Percentiles rank a stretch among this genome's conserved stretches.
Evolutionary conservation across 2,888 invertebrate species (phyloP).

Genomic region (Nyleta sp.): DNA sequence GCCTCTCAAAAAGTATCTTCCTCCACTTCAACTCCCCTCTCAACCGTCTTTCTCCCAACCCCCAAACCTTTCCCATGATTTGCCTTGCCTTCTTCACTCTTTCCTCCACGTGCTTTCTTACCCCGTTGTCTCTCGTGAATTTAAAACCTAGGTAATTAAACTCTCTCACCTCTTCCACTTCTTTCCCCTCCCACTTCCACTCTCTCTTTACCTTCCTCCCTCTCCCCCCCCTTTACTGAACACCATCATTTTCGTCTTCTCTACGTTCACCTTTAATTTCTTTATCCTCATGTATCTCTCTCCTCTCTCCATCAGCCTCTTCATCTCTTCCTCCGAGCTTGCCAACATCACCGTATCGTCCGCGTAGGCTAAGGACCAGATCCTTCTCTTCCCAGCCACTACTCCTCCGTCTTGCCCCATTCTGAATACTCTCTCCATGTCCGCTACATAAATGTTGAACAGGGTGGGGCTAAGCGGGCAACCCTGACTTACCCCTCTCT

Average conservation of each 20-base stretch:
- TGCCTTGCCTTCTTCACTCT: background rate
- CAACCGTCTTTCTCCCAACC: background rate
- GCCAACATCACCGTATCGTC: background rate
- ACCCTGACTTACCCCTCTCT: background rate
- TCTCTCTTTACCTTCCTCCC: background rate
- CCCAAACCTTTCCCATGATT: slow-evolving; percentile 12
- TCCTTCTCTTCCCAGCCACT: background rate
- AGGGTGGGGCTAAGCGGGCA: slow-evolving; percentile 8
- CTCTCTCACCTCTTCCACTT: background rate
- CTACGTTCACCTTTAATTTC: background rate
- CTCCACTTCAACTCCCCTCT: background rate
- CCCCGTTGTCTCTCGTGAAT: background rate
- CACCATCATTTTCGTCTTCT: background rate
- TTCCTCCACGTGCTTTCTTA: background rate
- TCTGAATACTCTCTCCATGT: background rate
- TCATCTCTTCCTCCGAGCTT: background rate
- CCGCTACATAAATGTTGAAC: background rate
- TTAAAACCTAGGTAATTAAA: background rate
- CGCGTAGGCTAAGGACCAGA: background rate
- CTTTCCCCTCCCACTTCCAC: background rate
- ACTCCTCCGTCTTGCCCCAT: background rate
- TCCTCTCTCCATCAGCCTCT: background rate
- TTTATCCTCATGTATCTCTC: background rate
- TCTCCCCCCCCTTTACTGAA: background rate
- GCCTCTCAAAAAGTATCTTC: background rate